Base-by-base conservation (phyloP, 1,140 invertebrate genomes). In the Drosophila auraria region DNA sequence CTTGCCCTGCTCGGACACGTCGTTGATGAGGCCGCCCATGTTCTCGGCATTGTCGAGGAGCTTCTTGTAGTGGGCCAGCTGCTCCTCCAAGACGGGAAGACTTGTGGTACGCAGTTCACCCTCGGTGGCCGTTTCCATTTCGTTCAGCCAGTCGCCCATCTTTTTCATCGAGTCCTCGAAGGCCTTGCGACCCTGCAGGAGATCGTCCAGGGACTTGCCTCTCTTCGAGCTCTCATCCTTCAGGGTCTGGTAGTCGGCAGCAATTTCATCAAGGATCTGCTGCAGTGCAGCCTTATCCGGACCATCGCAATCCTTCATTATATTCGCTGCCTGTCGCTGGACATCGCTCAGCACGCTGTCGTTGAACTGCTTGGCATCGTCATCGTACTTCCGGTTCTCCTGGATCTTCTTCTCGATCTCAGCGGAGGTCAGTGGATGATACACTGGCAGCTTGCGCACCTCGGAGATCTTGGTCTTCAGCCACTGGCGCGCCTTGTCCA, bases 111-210 rank as follows among this genome's bases (percentile, higher is more conserved):
- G 94, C 4, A 98, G 92, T 82, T 98, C 97, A 38, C 96, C 95
- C 14, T 96, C 96, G 0, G 97, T 95, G 14, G 97, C 96, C 8
- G 97, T 96, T 94, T 98, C 97, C 51, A 97, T 97, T 94, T 98
- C 96, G 58, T 97, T 96, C 20, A 98, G 93, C 97, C 97, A 98
- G 74, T 97, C 95, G 74, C 96, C 95, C 89, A 96, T 97, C 78
- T 96, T 96, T 63, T 97, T 96, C 49, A 97, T 94, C 68, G 97
- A 96, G 59, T 94, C 95, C 93, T 98, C 97, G 83, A 98, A 97
- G 17, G 96, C 94, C 91, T 95, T 96, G 78, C 97, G 94, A 20
- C 95, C 95, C 93, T 96, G 95, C 12, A 97, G 92, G 12, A 97
- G 93, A 93, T 97, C 96, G 30, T 94, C 95, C 6, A 98, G 91